Base-by-base conservation (phyloP, 2,888 invertebrate genomes). In the Eueremaeus valkanovi region DNA sequence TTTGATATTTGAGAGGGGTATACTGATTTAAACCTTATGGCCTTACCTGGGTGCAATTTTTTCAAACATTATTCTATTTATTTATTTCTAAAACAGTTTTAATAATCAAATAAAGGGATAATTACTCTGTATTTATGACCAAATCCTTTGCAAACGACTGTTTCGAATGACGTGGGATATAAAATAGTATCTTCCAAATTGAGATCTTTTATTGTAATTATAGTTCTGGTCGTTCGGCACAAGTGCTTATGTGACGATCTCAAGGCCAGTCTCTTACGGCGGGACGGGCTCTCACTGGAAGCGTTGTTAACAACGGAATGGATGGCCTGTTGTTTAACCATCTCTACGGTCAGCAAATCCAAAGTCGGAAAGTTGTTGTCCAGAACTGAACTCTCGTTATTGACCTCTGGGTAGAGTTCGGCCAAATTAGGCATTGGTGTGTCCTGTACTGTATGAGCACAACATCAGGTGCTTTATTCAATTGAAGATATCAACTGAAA, bases 381-480 rank as follows among this genome's bases (percentile, higher is more conserved):
- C 2, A 78, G 72, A n/a, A 29, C 24, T 51, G 76, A 73, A 0
- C 78, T 78, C 24, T 78, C 78, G 42, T 79, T 79, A 31, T 78
- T 75, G 13, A 78, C 66, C 63, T 77, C 76, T n/a, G 77, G 73
- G 55, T 78, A 76, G 24, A 80, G 72, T 49, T 79, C 79, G 74
- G 79, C 75, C 51, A 80, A 76, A 76, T 80, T 79, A 40, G 80
- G 80, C 55, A 80, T 79, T n/a, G 80, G 79, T 51, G 78, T 76
- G 27, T 80, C 79, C 70, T 73, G 77, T 68, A 75, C 78, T 78
- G 75, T 55, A 63, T 24, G 36, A 9, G 27, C 9, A 24, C 16
- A 11, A 29, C 11, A 33, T 33, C 18, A 33, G 33, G 16, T 16
- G n/a, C n/a, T n/a, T 63, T 58, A 58, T 31, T 29, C n/a, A n/a